Evolutionary conservation across 2,113 vertebrate genomes (phyloP).

Genomic region (Psophia crepitans): DNA sequence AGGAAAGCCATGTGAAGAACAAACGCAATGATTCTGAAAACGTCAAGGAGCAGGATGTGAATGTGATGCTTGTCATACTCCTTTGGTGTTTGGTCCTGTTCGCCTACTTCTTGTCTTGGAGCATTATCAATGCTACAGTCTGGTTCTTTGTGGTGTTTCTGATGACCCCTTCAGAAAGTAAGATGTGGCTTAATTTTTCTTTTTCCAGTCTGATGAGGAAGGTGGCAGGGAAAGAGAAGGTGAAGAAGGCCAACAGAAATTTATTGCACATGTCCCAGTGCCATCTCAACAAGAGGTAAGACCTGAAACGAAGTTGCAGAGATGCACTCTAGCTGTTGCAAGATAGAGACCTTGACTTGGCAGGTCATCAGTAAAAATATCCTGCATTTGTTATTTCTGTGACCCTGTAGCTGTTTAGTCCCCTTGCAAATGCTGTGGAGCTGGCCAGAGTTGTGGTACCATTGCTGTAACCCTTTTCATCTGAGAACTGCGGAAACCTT

Average conservation of each 20-base stretch:
- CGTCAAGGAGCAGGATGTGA: neutral
- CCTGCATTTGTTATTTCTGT: neutral
- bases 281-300: conserved; percentile 94
- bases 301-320: neutral
- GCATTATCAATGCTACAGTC: too few relatives aligned
- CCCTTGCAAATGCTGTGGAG: neutral
- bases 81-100: neutral
- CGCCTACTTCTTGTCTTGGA: neutral
- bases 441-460: neutral
- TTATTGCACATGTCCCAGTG: conserved; percentile 94
- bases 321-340: neutral
- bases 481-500: neutral
- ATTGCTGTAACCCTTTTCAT: neutral
- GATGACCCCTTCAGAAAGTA: neutral
- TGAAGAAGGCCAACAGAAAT: conserved; percentile 85
- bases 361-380: neutral
- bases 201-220: conserved; percentile 83
- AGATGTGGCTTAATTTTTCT: neutral
- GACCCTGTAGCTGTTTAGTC: neutral
- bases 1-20: neutral
- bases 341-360: neutral
- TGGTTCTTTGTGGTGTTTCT: neutral
- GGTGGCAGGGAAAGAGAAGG: conserved; percentile 75
- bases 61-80: neutral
- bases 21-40: neutral